A percentile compares a stretch with the other conserved stretches of the same genome.
phyloP scores from a whole-genome alignment of 2,113 vertebrate species.

The Salvator merianae region DNA sequence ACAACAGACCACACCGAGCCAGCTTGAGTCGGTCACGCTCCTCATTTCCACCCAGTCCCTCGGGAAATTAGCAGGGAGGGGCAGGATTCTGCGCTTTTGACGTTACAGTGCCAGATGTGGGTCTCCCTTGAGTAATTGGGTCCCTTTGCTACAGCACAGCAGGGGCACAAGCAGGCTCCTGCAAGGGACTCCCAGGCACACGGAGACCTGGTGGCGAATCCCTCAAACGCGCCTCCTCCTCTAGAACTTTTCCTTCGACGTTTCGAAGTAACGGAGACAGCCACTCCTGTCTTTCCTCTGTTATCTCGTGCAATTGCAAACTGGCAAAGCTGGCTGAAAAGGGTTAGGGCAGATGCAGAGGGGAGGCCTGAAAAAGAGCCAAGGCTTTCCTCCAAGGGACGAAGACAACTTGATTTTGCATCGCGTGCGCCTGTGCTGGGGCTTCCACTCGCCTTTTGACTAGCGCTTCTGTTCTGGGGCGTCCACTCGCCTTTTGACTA shows the following conservation, averaged over 20 bases:
- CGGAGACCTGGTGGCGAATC: too few species aligned
- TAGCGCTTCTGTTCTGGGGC: too few species aligned
- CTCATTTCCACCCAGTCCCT: constrained; percentile 5
- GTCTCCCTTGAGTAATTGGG: rapidly evolving
- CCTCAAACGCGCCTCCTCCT: neutral
- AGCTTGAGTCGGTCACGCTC: neutral
- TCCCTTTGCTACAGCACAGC: neutral
- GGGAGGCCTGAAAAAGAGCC: neutral
- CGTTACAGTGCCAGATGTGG: neutral
- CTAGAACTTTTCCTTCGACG: neutral
- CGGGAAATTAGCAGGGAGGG: neutral
- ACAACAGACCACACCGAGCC: neutral
- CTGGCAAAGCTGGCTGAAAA: neutral
- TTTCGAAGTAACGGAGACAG: too few species aligned
- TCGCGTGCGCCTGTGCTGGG: too few species aligned
- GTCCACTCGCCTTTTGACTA: too few species aligned
- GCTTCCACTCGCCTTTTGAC: too few species aligned
- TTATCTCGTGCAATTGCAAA: too few species aligned
- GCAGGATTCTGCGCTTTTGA: neutral
- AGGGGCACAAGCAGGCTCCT: neutral
- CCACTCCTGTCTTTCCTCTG: neutral
- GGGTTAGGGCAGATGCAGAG: neutral
- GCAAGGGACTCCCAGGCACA: neutral
- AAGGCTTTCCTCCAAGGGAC: neutral
- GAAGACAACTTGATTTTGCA: too few species aligned